Conservation (phyloP, 2,888 invertebrate genomes). For the Limnephilus marmoratus region DNA sequence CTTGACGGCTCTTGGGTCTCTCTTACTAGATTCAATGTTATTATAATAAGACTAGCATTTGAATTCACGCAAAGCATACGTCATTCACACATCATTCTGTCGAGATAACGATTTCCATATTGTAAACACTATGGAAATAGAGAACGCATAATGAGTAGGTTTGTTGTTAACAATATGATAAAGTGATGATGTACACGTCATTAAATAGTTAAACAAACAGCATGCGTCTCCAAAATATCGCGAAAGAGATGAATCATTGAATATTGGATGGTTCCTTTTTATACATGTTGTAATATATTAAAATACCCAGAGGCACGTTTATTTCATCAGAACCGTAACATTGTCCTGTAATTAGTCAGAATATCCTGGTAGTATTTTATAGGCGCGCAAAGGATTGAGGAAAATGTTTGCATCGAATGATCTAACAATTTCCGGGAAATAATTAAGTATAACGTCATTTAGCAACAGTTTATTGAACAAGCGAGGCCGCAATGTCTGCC, state of each 20-base stretch:
- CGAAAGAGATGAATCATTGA: neutral
- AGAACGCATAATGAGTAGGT: neutral
- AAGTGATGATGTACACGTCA: neutral
- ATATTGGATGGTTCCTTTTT: neutral
- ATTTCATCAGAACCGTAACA: neutral
- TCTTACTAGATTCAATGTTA: neutral
- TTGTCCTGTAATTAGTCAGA: neutral
- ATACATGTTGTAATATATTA: neutral
- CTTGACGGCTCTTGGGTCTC: neutral
- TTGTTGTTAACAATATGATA: neutral
- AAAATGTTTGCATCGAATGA: neutral
- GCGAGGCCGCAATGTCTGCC: slow-evolving; percentile 9
- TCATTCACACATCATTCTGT: neutral
- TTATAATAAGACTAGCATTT: neutral
- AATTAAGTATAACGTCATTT: slow-evolving; percentile 14
- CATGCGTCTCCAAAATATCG: neutral
- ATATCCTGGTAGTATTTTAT: neutral
- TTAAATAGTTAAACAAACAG: neutral
- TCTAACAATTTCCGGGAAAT: neutral
- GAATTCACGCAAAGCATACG: neutral
- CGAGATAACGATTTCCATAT: neutral
- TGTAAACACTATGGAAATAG: neutral
- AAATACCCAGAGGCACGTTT: neutral
- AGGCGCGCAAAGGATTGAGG: neutral
- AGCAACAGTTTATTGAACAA: neutral